These are phyloP conservation scores for Upupa epops DNA, from an alignment of 2,113 vertebrate species.

Conservation along the genomic window DNA sequence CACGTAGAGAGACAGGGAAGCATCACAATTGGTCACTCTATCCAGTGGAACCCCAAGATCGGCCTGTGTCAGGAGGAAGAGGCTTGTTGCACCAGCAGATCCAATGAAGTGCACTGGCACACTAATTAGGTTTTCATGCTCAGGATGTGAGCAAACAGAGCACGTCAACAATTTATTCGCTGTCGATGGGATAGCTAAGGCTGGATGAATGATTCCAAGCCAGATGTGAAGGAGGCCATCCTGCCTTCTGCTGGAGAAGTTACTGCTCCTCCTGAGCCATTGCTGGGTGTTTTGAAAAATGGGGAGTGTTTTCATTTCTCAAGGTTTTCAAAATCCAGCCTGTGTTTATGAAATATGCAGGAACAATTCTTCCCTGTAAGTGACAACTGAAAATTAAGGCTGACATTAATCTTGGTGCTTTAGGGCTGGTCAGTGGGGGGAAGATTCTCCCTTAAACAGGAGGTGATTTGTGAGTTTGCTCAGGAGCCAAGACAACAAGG, in stretches of 20 bases:
- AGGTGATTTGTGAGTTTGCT: background rate
- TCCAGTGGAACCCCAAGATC: background rate
- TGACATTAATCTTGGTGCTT: slow-evolving; percentile 17
- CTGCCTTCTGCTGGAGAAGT: slow-evolving; percentile 16
- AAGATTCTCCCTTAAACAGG: background rate
- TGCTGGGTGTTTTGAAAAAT: background rate
- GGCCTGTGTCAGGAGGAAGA: background rate
- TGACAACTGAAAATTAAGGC: slow-evolving; percentile 18
- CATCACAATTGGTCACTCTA: background rate
- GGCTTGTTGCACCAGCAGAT: background rate
- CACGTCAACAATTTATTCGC: background rate
- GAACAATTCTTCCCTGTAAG: background rate
- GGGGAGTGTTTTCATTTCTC: background rate
- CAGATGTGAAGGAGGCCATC: slow-evolving; percentile 33
- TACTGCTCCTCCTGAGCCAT: slow-evolving; percentile 15
- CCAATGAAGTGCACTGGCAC: background rate
- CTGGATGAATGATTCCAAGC: background rate
- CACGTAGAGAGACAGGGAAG: background rate
- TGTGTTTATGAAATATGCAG: slow-evolving; percentile 18
- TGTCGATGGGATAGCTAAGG: background rate
- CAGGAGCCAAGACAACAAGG: background rate
- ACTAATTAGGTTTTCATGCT: slow-evolving; percentile 12
- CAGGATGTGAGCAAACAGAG: background rate
- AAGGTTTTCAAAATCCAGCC: background rate
- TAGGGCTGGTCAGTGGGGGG: background rate